These are phyloP conservation scores for Periophthalmodon schlosseri DNA, from an alignment of 2,113 vertebrate species.

Conservation along the genomic window DNA sequence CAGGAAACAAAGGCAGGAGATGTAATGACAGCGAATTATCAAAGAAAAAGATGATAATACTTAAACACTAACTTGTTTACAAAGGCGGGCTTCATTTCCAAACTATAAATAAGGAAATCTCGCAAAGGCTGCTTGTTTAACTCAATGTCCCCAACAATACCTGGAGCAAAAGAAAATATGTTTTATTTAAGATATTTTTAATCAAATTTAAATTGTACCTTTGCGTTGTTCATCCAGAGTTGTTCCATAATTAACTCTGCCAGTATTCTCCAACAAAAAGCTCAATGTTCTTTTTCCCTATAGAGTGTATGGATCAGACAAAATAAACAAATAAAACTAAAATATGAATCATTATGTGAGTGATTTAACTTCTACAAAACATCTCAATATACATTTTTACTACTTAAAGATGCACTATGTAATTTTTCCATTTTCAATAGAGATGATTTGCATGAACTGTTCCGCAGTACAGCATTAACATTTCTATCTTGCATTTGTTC, in stretches of 20 bases:
- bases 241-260: conserved; percentile 85
- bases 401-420: background rate
- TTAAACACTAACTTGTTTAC: conserved; percentile 63
- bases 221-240: conserved; percentile 86
- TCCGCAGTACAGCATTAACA: no score
- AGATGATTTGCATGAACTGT: no score
- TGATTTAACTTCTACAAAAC: background rate
- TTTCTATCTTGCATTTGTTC: no score
- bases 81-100: conserved; percentile 71
- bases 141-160: conserved; percentile 68
- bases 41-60: conserved; percentile 21
- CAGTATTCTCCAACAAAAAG: conserved; percentile 88
- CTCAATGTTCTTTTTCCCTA: conserved; percentile 84
- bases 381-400: background rate
- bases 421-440: no score
- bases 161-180: conserved; percentile 45
- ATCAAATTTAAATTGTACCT: conserved; percentile 65
- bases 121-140: conserved; percentile 56
- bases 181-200: background rate
- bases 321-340: background rate
- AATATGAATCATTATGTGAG: no score
- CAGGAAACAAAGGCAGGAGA: conserved; percentile 22
- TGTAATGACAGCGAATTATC: conserved; percentile 36
- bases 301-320: background rate
- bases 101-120: conserved; percentile 65